Base-by-base conservation (phyloP, 2,888 invertebrate genomes). In the Aspidiotus destructor region DNA sequence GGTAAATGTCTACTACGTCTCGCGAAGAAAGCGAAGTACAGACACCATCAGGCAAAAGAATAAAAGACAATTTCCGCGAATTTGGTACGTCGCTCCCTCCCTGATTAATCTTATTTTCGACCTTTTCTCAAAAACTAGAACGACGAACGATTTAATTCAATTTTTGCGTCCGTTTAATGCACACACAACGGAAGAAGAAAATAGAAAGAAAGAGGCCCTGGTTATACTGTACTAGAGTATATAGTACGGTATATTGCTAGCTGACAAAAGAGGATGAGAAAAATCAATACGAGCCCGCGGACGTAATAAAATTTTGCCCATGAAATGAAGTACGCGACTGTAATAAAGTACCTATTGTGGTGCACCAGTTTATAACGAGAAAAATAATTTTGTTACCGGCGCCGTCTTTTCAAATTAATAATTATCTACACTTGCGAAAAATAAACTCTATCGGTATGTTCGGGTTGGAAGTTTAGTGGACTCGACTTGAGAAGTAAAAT, bases 161-260 rank as follows among this genome's bases (percentile, higher is more conserved):
- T 64, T 64, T 64, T 64, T 64, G 16, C 40, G 64, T 64, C 64
- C 64, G 64, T 64, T 64, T 55, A 64, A 53, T 55, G 64, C 64
- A 52, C 41, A 28, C 28, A 28, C 61, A 61, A 61, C 41, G 10
- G 61, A 61, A 60, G 41, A 28, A 28, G 28, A 28, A 28, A 28
- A 5, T 13, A 48, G 6, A 13, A 11, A n/a, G n/a, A 13, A 48
- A 11, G 11, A n/a, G n/a, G 11, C 48, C 48, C 3, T 6, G 48
- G 48, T 5, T n/a, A 48, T 48, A 48, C 10, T n/a, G 6, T 48
- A 48, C 10, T 48, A n/a, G 11, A 48, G n/a, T 48, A 3, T 48
- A 13, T 1, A 3, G 5, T 3, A 5, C 28, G 1, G 5, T 28
- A 28, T 28, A 3, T 1, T 28, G 28, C 48, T 13, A n/a, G 11